Conservation (phyloP, 2,797 vertebrate species). For the Meriones psammophilus region DNA sequence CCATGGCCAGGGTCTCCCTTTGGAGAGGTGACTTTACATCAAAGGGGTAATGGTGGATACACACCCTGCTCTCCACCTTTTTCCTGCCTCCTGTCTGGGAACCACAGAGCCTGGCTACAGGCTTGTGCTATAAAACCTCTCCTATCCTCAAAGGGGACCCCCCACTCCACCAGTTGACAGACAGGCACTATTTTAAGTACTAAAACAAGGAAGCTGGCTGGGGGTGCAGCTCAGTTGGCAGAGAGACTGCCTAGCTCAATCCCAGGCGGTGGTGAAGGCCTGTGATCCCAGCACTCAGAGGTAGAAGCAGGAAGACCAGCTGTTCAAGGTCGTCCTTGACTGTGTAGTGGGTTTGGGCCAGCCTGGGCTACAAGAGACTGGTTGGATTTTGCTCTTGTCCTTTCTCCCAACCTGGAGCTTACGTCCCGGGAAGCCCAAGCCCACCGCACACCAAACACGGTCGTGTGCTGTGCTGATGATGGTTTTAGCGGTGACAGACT, state of each 20-base stretch:
- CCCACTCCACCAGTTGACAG: background rate
- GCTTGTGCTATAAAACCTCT: background rate
- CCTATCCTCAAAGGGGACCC: background rate
- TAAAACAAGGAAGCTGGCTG: background rate
- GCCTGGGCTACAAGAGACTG: background rate
- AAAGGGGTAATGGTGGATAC: no score
- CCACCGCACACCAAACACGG: background rate
- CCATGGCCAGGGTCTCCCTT: background rate
- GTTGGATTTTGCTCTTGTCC: no score
- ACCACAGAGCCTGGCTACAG: background rate
- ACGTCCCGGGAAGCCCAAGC: background rate
- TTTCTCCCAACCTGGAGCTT: background rate
- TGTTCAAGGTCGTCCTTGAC: background rate
- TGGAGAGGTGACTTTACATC: background rate
- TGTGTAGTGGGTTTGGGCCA: background rate
- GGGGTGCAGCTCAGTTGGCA: background rate
- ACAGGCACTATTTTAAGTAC: background rate
- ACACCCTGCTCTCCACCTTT: background rate
- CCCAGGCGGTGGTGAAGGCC: background rate
- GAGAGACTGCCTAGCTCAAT: no score
- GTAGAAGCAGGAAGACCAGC: background rate
- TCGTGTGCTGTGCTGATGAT: fast-evolving
- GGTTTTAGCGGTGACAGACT: no score
- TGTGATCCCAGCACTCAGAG: background rate
- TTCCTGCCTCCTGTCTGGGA: background rate